Conservation (phyloP, 92 coral and sea anemone genomes). For the Parazoanthus swiftii region DNA sequence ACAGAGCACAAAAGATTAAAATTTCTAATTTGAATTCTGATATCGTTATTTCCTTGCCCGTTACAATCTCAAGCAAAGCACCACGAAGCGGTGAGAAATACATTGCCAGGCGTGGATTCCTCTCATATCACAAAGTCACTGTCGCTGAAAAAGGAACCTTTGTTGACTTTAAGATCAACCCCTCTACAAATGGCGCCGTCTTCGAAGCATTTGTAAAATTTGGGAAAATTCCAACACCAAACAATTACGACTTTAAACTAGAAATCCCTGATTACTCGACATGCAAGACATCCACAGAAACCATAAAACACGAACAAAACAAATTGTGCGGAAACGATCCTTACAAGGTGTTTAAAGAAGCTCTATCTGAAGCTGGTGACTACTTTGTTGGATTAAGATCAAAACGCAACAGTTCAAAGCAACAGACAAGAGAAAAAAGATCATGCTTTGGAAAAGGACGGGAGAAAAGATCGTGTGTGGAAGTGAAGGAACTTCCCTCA, state of each 20-base stretch:
- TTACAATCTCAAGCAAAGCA: not conserved
- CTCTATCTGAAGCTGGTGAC: conserved; percentile 27
- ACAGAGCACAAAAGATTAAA: conserved; percentile 9
- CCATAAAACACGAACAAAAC: not conserved
- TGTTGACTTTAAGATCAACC: conserved; percentile 20
- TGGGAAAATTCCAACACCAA: conserved; percentile 17
- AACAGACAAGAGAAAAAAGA: conserved; percentile 34
- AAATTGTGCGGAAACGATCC: not conserved
- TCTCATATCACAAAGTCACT: conserved; percentile 38
- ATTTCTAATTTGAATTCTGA: conserved; percentile 17
- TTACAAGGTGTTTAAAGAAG: conserved; percentile 12
- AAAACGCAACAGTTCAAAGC: not conserved
- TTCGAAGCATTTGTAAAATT: conserved; percentile 29
- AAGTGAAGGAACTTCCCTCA: conserved; percentile 48
- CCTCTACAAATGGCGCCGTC: not conserved
- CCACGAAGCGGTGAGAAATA: not conserved
- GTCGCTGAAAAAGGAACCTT: not conserved
- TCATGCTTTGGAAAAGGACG: conserved; percentile 29
- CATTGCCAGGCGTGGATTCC: conserved; percentile 40
- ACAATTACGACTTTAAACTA: conserved; percentile 20
- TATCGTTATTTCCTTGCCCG: conserved; percentile 33
- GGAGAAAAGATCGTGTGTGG: conserved; percentile 46
- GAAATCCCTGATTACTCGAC: conserved; percentile 20
- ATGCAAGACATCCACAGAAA: conserved; percentile 2
- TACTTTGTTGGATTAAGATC: conserved; percentile 40